Percentiles rank a stretch among this genome's conserved stretches.
Evolutionary conservation across 2,113 vertebrate species (phyloP).

Genomic region (Conger conger): DNA sequence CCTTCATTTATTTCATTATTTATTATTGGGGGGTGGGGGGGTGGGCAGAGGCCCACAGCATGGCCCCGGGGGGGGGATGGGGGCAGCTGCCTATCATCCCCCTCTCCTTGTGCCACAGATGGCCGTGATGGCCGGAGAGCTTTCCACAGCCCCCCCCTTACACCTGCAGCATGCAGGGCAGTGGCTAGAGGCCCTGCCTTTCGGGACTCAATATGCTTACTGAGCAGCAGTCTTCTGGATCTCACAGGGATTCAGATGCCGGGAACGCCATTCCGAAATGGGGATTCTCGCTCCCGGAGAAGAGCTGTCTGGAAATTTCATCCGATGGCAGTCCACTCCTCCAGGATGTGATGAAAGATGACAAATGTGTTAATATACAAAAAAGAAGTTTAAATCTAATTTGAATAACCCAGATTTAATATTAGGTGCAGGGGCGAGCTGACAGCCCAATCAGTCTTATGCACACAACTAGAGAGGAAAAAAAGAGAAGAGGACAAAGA

Average conservation of each 20-base stretch:
- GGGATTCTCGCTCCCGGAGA: background rate
- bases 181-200: background rate
- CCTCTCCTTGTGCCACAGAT: slow-evolving; percentile 19
- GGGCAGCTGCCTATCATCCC: background rate
- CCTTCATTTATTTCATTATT: background rate
- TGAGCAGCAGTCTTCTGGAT: background rate
- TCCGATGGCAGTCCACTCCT: background rate
- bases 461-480: background rate
- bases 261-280: background rate
- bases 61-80: background rate
- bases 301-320: background rate
- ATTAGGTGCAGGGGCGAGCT: background rate
- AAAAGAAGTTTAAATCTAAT: background rate
- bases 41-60: background rate
- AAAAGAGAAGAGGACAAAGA: background rate
- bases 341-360: background rate
- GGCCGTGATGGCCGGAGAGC: background rate
- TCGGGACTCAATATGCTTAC: background rate
- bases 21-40: background rate
- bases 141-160: background rate
- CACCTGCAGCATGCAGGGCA: slow-evolving; percentile 8
- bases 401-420: slow-evolving; percentile 22
- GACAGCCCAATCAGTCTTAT: background rate
- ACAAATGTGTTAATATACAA: background rate
- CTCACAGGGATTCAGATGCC: background rate